Conservation (phyloP, 2,888 invertebrate genomes). For the Lasioglossum oenotherae region DNA sequence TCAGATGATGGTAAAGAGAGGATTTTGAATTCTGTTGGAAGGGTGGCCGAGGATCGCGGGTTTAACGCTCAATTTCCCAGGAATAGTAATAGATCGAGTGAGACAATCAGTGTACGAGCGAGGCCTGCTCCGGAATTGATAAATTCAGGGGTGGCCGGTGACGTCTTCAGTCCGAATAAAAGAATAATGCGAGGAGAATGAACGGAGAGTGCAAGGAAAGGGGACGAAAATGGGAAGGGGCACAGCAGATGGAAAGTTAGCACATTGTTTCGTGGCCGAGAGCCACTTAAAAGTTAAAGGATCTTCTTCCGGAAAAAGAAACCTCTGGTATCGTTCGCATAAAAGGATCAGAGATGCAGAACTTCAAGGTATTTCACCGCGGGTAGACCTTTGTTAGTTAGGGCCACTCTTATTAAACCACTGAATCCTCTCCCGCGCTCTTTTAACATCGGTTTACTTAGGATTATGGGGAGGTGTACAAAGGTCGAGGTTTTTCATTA, state of each 20-base stretch:
- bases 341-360: conserved; percentile 57
- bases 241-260: conserved; percentile 65
- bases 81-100: background rate
- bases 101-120: background rate
- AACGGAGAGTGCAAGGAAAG: background rate
- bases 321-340: conserved; percentile 30
- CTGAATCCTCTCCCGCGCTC: conserved; percentile 27
- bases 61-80: background rate
- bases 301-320: conserved; percentile 66
- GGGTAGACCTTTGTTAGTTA: conserved; percentile 29
- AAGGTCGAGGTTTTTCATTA: conserved; percentile 38
- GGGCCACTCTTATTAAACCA: background rate
- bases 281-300: conserved; percentile 79
- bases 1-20: background rate
- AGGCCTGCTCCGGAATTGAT: conserved; percentile 24
- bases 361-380: conserved; percentile 47
- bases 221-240: conserved; percentile 15
- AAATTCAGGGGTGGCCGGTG: conserved; percentile 24
- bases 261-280: conserved; percentile 73
- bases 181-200: conserved; percentile 21
- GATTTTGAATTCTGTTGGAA: background rate
- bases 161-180: conserved; percentile 27
- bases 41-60: background rate
- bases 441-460: conserved; percentile 48
- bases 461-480: conserved; percentile 40